These are phyloP conservation scores for Clarias platycephalus DNA, from an alignment of 2,797 vertebrate species.

Conservation along the genomic window DNA sequence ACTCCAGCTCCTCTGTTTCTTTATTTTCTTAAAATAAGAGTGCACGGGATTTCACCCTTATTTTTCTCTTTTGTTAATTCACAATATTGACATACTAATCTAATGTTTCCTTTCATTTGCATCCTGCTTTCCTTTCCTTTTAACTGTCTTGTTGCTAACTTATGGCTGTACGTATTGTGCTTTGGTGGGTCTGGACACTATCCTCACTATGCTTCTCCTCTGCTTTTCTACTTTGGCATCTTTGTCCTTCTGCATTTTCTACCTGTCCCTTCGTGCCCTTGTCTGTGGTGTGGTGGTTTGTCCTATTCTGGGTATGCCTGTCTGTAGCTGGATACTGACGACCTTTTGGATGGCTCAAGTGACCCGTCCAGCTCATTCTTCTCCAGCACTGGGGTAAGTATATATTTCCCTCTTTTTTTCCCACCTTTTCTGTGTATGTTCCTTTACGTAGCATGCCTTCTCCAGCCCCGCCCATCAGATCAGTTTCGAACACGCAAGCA, in stretches of 20 bases:
- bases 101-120: slow-evolving; percentile 61
- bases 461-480: slow-evolving; percentile 60
- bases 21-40: slow-evolving; percentile 54
- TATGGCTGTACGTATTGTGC: slow-evolving; percentile 60
- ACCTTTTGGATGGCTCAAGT: slow-evolving; percentile 93
- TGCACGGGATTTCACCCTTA: slow-evolving; percentile 58
- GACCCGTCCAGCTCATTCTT: slow-evolving; percentile 95
- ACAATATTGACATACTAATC: slow-evolving; percentile 65
- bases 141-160: slow-evolving; percentile 60
- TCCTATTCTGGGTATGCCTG: slow-evolving; percentile 74
- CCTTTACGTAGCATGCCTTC: slow-evolving; percentile 67
- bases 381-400: slow-evolving; percentile 90
- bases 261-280: slow-evolving; percentile 42
- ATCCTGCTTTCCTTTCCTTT: slow-evolving; percentile 57
- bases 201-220: slow-evolving; percentile 63
- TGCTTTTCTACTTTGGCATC: slow-evolving; percentile 65
- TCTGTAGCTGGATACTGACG: slow-evolving; percentile 94
- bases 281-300: slow-evolving; percentile 65
- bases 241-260: slow-evolving; percentile 42
- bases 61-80: slow-evolving; percentile 57
- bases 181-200: slow-evolving; percentile 59
- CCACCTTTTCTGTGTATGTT: slow-evolving; percentile 60
- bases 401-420: slow-evolving; percentile 68
- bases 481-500: slow-evolving; percentile 60
- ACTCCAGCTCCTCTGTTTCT: slow-evolving; percentile 38